These are phyloP conservation scores for Thripadectes ignobilis DNA, from an alignment of 2,797 vertebrate species.

Conservation along the genomic window DNA sequence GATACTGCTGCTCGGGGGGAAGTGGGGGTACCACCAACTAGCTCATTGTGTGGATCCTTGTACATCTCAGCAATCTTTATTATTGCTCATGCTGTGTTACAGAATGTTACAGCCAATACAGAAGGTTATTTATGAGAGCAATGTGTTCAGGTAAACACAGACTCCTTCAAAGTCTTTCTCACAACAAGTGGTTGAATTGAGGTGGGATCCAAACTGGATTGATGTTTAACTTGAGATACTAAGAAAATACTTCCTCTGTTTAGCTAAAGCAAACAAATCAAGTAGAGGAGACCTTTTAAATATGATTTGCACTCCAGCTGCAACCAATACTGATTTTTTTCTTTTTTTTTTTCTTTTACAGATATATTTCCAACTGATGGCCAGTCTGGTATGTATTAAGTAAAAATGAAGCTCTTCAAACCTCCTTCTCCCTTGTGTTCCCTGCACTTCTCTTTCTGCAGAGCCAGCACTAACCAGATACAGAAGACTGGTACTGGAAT, in stretches of 20 bases:
- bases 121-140: not conserved
- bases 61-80: not conserved
- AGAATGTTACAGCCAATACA: not conserved
- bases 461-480: not conserved
- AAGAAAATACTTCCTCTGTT: slow-evolving; percentile 62
- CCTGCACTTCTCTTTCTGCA: not conserved
- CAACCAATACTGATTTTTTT: slow-evolving; percentile 1
- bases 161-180: not conserved
- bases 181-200: slow-evolving; percentile 19
- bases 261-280: slow-evolving; percentile 44
- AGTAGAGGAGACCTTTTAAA: slow-evolving; percentile 31
- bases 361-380: slow-evolving; percentile 45
- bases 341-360: slow-evolving; percentile 3
- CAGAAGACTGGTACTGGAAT: not conserved
- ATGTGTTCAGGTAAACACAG: not conserved
- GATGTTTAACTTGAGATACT: slow-evolving; percentile 58
- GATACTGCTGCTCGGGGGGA: not conserved
- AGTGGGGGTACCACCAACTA: not conserved
- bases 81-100: not conserved
- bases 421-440: not conserved
- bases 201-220: slow-evolving; percentile 34
- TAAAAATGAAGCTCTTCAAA: not conserved
- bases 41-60: not conserved
- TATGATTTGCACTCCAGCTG: not conserved
- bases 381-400: slow-evolving; percentile 65